A percentile compares a stretch with the other conserved stretches of the same genome.
Conservation (phyloP, 1,140 invertebrate genomes). For the Trichonephila clavipes region DNA sequence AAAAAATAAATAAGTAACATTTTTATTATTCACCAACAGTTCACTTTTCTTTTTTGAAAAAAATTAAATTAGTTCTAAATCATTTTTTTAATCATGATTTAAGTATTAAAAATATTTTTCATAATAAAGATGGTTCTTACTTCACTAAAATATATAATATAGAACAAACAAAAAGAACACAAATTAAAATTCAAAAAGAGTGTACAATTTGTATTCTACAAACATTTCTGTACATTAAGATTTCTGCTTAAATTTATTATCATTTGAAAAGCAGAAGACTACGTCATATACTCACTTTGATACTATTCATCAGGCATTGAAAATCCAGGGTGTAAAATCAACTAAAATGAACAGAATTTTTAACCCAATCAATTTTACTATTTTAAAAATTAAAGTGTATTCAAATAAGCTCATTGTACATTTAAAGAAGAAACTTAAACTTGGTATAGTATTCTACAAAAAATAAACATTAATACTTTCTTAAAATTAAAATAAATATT, state of each 20-base stretch:
- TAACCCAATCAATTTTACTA: background rate
- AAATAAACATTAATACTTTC: too few species aligned
- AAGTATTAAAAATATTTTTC: too few species aligned
- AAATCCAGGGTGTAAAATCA: slow-evolving; percentile 34
- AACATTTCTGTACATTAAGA: background rate
- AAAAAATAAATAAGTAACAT: background rate
- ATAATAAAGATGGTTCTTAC: too few species aligned
- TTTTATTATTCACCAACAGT: too few species aligned
- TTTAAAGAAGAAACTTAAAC: too few species aligned
- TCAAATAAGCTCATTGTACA: too few species aligned
- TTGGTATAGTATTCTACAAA: too few species aligned
- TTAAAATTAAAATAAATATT: too few species aligned
- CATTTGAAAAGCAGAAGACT: slow-evolving; percentile 37
- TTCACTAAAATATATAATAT: background rate
- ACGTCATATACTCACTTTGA: background rate
- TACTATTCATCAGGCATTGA: slow-evolving; percentile 18
- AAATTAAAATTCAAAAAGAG: background rate
- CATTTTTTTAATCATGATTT: too few species aligned
- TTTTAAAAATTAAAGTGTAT: background rate
- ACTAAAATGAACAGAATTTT: slow-evolving; percentile 37
- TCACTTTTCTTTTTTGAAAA: too few species aligned
- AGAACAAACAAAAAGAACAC: background rate
- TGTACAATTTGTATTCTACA: background rate
- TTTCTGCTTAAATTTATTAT: background rate
- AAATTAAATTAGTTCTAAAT: too few species aligned